These are phyloP conservation scores for Enteromius trimaculatus DNA, from an alignment of 2,797 vertebrate genomes.

Conservation along the genomic window DNA sequence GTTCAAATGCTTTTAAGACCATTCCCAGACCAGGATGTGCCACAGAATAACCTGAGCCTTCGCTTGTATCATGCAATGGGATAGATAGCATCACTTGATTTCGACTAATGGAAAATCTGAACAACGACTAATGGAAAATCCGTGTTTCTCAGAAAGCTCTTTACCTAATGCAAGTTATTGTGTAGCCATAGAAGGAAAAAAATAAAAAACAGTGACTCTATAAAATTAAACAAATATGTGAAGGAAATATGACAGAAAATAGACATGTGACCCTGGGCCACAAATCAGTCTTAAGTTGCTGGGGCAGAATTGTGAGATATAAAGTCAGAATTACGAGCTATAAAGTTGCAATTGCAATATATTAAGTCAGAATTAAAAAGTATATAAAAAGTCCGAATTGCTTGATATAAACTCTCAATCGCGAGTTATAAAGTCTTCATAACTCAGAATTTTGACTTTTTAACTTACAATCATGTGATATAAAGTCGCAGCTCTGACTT, in stretches of 20 bases:
- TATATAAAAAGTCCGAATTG: too few species aligned
- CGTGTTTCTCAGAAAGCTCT: neutral
- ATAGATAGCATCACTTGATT: neutral
- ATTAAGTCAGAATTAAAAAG: too few species aligned
- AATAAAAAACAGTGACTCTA: neutral
- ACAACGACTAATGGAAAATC: neutral
- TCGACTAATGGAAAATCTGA: constrained; percentile 5
- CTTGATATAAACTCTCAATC: too few species aligned
- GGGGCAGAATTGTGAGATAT: too few species aligned
- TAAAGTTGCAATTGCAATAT: too few species aligned
- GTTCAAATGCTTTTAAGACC: neutral
- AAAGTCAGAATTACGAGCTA: too few species aligned
- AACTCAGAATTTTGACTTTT: too few species aligned
- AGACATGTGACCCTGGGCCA: neutral
- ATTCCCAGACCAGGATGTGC: neutral
- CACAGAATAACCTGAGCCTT: neutral
- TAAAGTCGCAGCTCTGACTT: too few species aligned
- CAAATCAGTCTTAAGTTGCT: too few species aligned
- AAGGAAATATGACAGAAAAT: neutral
- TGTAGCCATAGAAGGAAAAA: neutral
- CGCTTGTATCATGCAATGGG: neutral
- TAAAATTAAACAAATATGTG: neutral
- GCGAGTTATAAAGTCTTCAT: too few species aligned
- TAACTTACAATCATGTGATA: too few species aligned
- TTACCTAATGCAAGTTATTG: neutral